phyloP scores from a whole-genome alignment of 2,797 vertebrate genomes.

The Spinus pinus region DNA sequence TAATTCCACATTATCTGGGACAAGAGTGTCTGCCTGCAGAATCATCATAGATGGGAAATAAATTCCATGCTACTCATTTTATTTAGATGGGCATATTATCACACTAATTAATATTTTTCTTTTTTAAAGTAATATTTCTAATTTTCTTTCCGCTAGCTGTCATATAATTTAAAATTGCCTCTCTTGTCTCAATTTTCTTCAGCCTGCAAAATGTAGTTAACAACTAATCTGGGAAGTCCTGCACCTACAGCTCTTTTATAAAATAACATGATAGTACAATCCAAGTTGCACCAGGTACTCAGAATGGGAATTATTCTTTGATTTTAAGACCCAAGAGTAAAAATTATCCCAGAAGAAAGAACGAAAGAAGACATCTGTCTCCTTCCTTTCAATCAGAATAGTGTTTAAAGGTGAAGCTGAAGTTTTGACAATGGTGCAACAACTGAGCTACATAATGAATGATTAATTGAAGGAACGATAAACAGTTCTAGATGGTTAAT shows the following conservation, averaged over 20 bases:
- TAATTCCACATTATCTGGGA: neutral
- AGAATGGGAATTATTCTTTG: neutral
- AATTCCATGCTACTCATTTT: neutral
- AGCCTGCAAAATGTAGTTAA: neutral
- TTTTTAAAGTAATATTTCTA: neutral
- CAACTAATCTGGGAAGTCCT: neutral
- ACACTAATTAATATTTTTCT: neutral
- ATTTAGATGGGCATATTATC: neutral
- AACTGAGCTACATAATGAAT: neutral
- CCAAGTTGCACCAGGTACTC: neutral
- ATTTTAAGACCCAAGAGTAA: neutral
- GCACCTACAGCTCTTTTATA: neutral
- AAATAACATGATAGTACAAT: neutral
- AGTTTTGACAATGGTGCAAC: neutral
- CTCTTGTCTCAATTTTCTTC: neutral
- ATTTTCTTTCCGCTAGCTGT: neutral
- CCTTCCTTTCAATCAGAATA: neutral
- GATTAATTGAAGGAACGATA: neutral
- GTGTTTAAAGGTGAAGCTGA: neutral
- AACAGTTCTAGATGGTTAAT: neutral
- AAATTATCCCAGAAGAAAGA: neutral
- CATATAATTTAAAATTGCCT: neutral
- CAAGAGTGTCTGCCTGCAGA: neutral
- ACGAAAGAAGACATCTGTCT: neutral
- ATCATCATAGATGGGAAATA: neutral